phyloP scores from a whole-genome alignment of 2,113 vertebrate genomes.

The Zosterops japonicus region DNA sequence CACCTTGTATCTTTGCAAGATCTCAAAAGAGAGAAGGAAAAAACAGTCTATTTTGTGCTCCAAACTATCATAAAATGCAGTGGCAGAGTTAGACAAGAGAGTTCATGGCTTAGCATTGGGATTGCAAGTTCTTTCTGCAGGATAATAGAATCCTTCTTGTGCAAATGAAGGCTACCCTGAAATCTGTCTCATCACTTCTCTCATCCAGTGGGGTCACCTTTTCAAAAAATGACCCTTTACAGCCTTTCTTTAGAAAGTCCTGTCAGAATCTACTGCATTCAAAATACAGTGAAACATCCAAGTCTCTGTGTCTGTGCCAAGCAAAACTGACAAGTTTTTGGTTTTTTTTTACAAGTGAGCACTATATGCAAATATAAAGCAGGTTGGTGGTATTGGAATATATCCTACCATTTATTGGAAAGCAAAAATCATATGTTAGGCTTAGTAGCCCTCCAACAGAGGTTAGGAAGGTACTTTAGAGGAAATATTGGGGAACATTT shows the following conservation, averaged over 20 bases:
- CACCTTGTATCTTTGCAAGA: not conserved
- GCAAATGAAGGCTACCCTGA: not conserved
- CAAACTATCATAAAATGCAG: not conserved
- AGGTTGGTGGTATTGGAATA: not conserved
- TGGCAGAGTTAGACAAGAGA: not conserved
- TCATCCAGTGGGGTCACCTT: not conserved
- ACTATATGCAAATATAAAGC: not conserved
- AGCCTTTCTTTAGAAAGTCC: not conserved
- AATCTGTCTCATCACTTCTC: not conserved
- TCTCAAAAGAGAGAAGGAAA: not conserved
- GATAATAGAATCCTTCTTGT: not conserved
- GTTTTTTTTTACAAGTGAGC: not conserved
- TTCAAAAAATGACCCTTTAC: not conserved
- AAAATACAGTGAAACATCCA: not conserved
- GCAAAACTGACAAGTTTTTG: not conserved
- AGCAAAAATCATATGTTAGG: not conserved
- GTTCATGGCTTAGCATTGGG: not conserved
- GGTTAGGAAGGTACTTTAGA: not conserved
- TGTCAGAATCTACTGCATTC: not conserved
- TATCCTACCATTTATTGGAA: rapidly evolving
- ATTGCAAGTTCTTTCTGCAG: not conserved
- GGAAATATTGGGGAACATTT: not conserved
- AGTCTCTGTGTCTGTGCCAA: not conserved
- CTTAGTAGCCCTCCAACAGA: not conserved
- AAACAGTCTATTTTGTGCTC: not conserved